phyloP scores from a whole-genome alignment of 2,113 vertebrate species.

The Cardinalis cardinalis region DNA sequence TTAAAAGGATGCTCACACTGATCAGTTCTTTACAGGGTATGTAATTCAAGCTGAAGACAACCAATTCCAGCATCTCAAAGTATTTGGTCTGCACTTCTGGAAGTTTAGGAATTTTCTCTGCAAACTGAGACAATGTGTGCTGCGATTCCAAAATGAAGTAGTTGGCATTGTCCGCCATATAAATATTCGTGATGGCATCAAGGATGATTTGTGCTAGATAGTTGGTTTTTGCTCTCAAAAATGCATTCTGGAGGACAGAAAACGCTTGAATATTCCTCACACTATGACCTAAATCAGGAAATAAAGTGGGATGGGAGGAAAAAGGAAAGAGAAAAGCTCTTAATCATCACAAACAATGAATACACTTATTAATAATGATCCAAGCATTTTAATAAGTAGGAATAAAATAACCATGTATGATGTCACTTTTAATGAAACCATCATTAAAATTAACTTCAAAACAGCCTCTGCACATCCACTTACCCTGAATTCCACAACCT shows the following conservation, averaged over 20 bases:
- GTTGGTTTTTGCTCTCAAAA: constrained; percentile 90
- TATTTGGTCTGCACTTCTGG: constrained; percentile 93
- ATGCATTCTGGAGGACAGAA: constrained; percentile 93
- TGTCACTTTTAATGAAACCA: background rate
- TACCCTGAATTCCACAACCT: background rate
- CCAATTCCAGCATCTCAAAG: constrained; percentile 96
- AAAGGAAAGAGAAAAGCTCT: constrained; percentile 13
- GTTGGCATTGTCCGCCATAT: constrained; percentile 91
- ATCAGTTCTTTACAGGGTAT: constrained; percentile 98
- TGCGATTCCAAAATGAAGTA: constrained; percentile 97
- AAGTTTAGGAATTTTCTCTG: constrained; percentile 89
- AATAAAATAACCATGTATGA: background rate
- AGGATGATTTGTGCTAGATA: constrained; percentile 90
- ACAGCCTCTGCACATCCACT: background rate
- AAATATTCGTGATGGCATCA: constrained; percentile 93
- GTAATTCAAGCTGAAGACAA: constrained; percentile 96
- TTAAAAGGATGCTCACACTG: constrained; percentile 95
- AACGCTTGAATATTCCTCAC: constrained; percentile 96
- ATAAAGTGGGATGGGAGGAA: background rate
- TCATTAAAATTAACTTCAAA: background rate
- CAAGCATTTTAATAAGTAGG: background rate
- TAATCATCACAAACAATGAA: background rate
- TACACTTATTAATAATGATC: background rate
- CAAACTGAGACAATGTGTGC: constrained; percentile 93
- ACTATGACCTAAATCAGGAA: constrained; percentile 81